Percentiles rank a stretch among this genome's conserved stretches.
Evolutionary conservation across 2,797 vertebrate species (phyloP).

Genomic region (Sarcoramphus papa): DNA sequence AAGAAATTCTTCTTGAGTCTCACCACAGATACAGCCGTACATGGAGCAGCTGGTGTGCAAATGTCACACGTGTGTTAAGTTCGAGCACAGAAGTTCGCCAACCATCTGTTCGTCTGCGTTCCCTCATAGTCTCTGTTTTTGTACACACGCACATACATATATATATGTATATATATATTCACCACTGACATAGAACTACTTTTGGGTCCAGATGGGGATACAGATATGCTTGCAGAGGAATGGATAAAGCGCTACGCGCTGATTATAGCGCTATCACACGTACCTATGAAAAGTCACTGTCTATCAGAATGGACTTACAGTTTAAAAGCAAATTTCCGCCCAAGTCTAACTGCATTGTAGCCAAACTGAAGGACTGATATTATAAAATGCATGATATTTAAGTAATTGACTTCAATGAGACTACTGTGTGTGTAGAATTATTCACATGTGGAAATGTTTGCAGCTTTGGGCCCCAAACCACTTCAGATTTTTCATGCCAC

Average conservation of each 20-base stretch:
- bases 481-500: slow-evolving; percentile 33
- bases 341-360: neutral
- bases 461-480: slow-evolving; percentile 11
- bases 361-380: neutral
- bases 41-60: slow-evolving; percentile 1
- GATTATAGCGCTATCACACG: fast-evolving
- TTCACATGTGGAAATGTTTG: neutral
- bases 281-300: neutral
- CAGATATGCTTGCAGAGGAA: neutral
- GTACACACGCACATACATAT: neutral
- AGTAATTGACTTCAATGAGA: neutral
- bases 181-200: neutral
- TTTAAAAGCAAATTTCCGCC: neutral
- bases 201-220: neutral
- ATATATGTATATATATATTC: neutral
- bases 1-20: neutral
- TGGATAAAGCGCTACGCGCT: fast-evolving
- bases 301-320: neutral
- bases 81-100: neutral
- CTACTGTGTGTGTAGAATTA: neutral
- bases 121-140: neutral
- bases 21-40: neutral
- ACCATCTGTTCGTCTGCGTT: neutral
- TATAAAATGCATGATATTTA: neutral
- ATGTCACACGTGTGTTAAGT: neutral